These are phyloP conservation scores for Cetonia aurata DNA, from an alignment of 2,888 invertebrate species.

Conservation along the genomic window DNA sequence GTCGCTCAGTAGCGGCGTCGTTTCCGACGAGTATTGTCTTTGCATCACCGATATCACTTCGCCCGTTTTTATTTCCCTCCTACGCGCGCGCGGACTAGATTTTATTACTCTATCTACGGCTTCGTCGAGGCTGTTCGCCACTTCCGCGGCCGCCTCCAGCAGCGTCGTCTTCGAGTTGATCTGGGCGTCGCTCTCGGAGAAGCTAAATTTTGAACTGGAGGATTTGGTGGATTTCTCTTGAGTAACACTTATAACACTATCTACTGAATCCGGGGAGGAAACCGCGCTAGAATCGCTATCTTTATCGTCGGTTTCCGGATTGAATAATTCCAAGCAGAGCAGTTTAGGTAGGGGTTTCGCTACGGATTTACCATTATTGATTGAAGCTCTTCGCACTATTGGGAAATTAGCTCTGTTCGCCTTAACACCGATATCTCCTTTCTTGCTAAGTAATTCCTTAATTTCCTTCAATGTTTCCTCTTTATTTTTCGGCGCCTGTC, in stretches of 20 bases:
- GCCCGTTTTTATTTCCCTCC: conserved; percentile 69
- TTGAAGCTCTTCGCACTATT: conserved; percentile 77
- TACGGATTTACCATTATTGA: conserved; percentile 70
- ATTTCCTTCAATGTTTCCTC: conserved; percentile 78
- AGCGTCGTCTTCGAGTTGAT: conserved; percentile 42
- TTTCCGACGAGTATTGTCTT: conserved; percentile 54
- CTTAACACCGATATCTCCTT: conserved; percentile 74
- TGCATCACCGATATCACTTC: conserved; percentile 65
- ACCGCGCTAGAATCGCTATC: conserved; percentile 91
- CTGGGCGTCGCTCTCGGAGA: conserved; percentile 30
- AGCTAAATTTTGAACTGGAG: conserved; percentile 26
- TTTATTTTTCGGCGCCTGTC: conserved; percentile 65
- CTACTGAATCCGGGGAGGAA: conserved; percentile 88
- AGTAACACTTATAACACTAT: conserved; percentile 76
- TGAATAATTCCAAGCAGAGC: conserved; percentile 85
- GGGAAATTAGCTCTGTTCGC: conserved; percentile 73
- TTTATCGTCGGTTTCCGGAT: conserved; percentile 91
- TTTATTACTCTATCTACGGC: conserved; percentile 78
- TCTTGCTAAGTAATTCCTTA: conserved; percentile 77
- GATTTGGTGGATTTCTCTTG: conserved; percentile 37
- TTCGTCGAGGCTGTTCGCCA: conserved; percentile 76
- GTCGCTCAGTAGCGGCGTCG: conserved; percentile 58
- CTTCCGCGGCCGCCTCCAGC: conserved; percentile 76
- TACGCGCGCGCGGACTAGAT: conserved; percentile 71
- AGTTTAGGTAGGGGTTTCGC: conserved; percentile 80